phyloP scores from a whole-genome alignment of 2,797 vertebrate species.

The Stomatorhinus walkeri region DNA sequence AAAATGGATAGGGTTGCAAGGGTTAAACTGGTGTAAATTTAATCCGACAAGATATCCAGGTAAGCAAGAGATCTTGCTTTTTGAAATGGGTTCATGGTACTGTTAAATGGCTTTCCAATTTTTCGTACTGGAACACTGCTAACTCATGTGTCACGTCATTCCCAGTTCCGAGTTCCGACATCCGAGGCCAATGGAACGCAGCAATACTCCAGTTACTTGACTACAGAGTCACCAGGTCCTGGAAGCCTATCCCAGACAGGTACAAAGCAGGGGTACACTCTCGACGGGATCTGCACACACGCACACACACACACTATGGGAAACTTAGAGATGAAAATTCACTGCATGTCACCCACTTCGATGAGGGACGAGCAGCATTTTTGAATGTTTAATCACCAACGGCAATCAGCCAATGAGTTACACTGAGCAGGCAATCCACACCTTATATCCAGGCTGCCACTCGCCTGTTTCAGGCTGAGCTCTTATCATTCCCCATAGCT shows the following conservation, averaged over 20 bases:
- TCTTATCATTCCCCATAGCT: conserved; percentile 12
- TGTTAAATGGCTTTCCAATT: too few species aligned
- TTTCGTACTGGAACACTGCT: too few species aligned
- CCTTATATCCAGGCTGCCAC: background rate
- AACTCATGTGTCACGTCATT: too few species aligned
- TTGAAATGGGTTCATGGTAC: too few species aligned
- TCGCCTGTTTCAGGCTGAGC: conserved; percentile 35
- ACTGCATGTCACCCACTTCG: background rate
- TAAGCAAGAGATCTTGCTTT: too few species aligned
- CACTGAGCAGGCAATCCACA: background rate
- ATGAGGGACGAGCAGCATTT: conserved; percentile 4
- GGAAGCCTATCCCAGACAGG: background rate
- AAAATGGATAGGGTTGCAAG: too few species aligned
- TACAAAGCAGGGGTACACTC: background rate
- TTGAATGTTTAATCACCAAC: conserved; percentile 34
- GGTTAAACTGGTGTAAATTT: too few species aligned
- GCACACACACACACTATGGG: background rate
- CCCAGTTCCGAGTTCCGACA: too few species aligned
- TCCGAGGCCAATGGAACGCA: background rate
- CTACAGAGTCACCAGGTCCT: background rate
- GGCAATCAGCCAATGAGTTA: conserved; percentile 26
- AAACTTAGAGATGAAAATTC: background rate
- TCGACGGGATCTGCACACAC: background rate
- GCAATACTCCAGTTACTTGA: background rate
- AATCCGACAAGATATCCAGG: too few species aligned